Evolutionary conservation across 2,797 vertebrate genomes (phyloP).

Genomic region (Dicrostonyx torquatus): DNA sequence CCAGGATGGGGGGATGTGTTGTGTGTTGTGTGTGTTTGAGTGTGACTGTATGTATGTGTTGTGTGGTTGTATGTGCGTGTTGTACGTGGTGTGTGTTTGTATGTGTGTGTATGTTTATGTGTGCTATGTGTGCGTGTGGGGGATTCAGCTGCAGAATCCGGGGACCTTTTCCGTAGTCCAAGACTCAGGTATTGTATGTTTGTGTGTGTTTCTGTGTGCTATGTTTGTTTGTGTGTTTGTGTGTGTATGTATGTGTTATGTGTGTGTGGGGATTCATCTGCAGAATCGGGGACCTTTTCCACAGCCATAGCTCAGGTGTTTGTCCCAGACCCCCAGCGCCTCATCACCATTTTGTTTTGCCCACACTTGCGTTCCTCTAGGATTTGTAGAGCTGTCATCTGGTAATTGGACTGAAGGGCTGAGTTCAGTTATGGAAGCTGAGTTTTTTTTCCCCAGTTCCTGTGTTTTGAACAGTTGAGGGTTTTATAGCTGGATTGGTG

Average conservation of each 20-base stretch:
- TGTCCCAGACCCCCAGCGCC: conserved; percentile 35
- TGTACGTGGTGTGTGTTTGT: background rate
- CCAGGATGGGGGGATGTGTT: background rate
- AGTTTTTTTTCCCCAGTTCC: conserved; percentile 51
- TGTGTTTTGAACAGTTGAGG: conserved; percentile 73
- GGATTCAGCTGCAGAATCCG: too few relatives aligned
- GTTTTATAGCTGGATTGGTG: conserved; percentile 74
- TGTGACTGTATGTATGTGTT: background rate
- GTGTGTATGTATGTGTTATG: too few relatives aligned
- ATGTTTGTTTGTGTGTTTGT: background rate
- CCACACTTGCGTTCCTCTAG: conserved; percentile 68
- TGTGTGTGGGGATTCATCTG: background rate
- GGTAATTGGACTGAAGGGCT: conserved; percentile 74
- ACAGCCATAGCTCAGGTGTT: conserved; percentile 47
- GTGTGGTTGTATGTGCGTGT: background rate
- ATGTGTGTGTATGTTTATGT: background rate
- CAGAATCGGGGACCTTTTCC: background rate
- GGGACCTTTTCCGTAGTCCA: too few relatives aligned
- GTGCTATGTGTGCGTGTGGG: too few relatives aligned
- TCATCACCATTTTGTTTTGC: conserved; percentile 56
- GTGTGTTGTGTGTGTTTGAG: background rate
- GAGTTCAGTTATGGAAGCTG: conserved; percentile 71
- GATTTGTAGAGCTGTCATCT: conserved; percentile 76
- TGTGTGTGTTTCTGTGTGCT: too few relatives aligned
- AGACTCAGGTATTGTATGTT: too few relatives aligned